Evolutionary conservation across 2,888 invertebrate species (phyloP).

Genomic region (Cremastinae sp.): DNA sequence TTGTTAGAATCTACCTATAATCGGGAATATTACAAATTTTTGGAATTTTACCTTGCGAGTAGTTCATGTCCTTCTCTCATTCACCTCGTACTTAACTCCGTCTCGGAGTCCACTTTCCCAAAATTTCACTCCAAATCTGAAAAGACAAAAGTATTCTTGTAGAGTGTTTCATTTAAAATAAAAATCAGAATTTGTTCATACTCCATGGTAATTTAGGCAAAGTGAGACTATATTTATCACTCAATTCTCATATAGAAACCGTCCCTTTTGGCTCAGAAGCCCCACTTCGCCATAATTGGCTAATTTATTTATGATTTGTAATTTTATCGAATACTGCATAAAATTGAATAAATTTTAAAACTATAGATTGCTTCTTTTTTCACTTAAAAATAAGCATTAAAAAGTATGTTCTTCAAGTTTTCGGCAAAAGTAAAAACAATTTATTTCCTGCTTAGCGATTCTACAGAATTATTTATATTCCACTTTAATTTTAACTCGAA

Average conservation of each 20-base stretch:
- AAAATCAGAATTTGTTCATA: too few species aligned
- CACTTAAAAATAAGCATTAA: not conserved
- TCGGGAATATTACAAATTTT: slow-evolving; percentile 25
- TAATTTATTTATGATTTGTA: too few species aligned
- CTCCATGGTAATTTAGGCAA: too few species aligned
- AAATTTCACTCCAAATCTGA: slow-evolving; percentile 68
- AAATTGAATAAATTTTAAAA: too few species aligned
- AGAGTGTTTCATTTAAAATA: not conserved
- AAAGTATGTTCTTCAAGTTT: too few species aligned
- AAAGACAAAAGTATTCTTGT: slow-evolving; percentile 60
- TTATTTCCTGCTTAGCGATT: too few species aligned
- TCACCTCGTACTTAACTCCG: slow-evolving; percentile 77
- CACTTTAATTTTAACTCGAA: not conserved
- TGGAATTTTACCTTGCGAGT: slow-evolving; percentile 76
- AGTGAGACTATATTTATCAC: too few species aligned
- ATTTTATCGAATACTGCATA: too few species aligned
- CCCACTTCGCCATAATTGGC: too few species aligned
- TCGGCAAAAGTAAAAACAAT: too few species aligned
- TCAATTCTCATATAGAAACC: too few species aligned
- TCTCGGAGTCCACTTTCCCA: slow-evolving; percentile 72
- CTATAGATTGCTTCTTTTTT: not conserved
- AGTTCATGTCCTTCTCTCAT: slow-evolving; percentile 79
- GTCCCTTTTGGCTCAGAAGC: too few species aligned
- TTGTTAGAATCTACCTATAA: not conserved
- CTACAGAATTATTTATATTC: not conserved